Percentiles rank a stretch among this genome's conserved stretches.
Evolutionary conservation across 2,113 vertebrate species (phyloP).

Genomic region (Melanerpes aurifrons): DNA sequence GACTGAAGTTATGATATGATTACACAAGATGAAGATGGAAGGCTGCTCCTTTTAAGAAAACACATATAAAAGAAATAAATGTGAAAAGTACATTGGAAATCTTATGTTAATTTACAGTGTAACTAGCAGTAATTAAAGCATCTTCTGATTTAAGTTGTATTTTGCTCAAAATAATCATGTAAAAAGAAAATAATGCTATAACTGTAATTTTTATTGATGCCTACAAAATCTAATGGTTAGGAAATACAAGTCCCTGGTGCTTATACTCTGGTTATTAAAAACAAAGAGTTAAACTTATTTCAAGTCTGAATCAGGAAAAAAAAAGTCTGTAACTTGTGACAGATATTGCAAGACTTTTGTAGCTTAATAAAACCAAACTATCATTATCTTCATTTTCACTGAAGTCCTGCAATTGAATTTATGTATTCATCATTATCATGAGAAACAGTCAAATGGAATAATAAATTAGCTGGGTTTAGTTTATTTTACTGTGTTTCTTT

Average conservation of each 20-base stretch:
- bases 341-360: neutral
- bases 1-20: neutral
- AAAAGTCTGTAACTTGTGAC: neutral
- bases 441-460: constrained; percentile 18
- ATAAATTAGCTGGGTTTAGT: neutral
- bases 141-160: neutral
- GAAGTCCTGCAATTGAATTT: neutral
- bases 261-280: neutral
- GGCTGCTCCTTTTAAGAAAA: neutral
- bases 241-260: neutral
- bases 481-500: neutral
- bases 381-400: neutral
- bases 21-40: neutral
- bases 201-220: neutral
- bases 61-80: neutral
- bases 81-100: neutral
- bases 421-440: constrained; percentile 25
- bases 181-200: neutral
- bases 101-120: neutral
- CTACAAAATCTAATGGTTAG: neutral
- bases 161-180: neutral
- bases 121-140: neutral
- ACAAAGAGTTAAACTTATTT: neutral
- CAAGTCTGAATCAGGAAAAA: neutral
- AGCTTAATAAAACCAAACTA: neutral